Conservation (phyloP, 35 echinoderm and acorn worm genomes). For the Stichopus chloronotus region DNA sequence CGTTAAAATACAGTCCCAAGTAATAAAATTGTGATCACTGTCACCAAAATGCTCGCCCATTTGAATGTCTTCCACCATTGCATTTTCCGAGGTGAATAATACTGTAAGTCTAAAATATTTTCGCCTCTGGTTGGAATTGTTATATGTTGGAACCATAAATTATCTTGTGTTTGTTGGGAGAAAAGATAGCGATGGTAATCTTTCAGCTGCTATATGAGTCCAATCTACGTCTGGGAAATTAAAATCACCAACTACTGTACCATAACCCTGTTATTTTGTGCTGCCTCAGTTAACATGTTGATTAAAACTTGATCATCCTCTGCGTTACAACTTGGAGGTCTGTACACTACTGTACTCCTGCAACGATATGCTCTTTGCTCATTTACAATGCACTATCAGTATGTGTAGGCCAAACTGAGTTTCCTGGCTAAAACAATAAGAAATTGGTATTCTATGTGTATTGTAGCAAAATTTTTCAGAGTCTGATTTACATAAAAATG, state of each 20-base stretch:
- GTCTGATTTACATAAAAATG: too few relatives aligned
- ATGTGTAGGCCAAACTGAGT: too few relatives aligned
- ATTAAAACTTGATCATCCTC: background rate
- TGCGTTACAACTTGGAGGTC: background rate
- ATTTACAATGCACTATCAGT: too few relatives aligned
- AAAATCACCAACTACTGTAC: conserved; percentile 53
- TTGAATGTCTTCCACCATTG: conserved; percentile 27
- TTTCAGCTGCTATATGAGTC: background rate
- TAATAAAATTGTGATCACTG: conserved; percentile 13
- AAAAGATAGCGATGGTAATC: background rate
- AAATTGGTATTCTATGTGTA: too few relatives aligned
- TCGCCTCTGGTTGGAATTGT: conserved; percentile 41
- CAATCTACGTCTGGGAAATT: conserved; percentile 39
- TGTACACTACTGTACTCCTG: conserved; percentile 47
- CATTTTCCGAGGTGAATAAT: conserved; percentile 26
- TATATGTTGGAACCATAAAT: background rate
- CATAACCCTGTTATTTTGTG: conserved; percentile 9
- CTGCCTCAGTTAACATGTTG: background rate
- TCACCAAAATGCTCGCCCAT: background rate
- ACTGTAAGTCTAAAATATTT: conserved; percentile 56
- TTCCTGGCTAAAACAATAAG: too few relatives aligned
- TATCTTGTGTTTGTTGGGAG: conserved; percentile 27
- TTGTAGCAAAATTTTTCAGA: too few relatives aligned
- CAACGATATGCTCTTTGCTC: background rate
- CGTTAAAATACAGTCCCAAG: background rate